phyloP scores from a whole-genome alignment of 2,113 vertebrate species.

The Mystacornis crossleyi region DNA sequence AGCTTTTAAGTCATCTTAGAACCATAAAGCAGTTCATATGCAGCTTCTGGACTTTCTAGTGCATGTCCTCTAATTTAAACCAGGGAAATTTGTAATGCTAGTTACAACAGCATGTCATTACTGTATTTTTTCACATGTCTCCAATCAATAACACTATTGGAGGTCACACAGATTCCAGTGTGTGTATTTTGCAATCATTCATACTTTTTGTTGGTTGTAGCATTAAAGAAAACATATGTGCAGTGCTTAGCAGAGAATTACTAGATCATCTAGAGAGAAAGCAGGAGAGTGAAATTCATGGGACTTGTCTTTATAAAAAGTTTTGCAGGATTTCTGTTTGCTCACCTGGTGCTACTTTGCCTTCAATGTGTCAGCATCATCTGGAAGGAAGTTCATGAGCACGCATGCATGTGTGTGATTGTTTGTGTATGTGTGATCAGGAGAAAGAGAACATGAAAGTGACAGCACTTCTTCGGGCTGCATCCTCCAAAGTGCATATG shows the following conservation, averaged over 20 bases:
- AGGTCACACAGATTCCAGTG: not conserved
- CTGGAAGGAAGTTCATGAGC: not conserved
- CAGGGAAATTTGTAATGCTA: not conserved
- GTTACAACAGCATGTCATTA: not conserved
- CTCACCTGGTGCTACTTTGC: not conserved
- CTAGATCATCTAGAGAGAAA: not conserved
- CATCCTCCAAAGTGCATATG: not conserved
- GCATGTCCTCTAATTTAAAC: not conserved
- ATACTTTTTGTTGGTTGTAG: not conserved
- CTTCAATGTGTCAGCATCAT: not conserved
- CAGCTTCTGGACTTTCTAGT: not conserved
- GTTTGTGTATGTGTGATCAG: not conserved
- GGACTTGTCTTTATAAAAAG: not conserved
- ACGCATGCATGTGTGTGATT: rapidly evolving
- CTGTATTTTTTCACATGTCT: constrained; percentile 26
- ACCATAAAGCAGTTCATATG: not conserved
- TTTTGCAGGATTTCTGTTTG: not conserved
- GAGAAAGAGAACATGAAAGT: not conserved
- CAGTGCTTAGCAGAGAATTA: not conserved
- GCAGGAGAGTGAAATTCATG: not conserved
- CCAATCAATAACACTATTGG: not conserved
- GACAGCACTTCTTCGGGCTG: not conserved
- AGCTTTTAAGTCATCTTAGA: not conserved
- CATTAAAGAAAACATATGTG: not conserved
- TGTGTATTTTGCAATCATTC: not conserved